Evolutionary conservation across 1,140 invertebrate species (phyloP).

Genomic region (Drosophila pseudoobscura): DNA sequence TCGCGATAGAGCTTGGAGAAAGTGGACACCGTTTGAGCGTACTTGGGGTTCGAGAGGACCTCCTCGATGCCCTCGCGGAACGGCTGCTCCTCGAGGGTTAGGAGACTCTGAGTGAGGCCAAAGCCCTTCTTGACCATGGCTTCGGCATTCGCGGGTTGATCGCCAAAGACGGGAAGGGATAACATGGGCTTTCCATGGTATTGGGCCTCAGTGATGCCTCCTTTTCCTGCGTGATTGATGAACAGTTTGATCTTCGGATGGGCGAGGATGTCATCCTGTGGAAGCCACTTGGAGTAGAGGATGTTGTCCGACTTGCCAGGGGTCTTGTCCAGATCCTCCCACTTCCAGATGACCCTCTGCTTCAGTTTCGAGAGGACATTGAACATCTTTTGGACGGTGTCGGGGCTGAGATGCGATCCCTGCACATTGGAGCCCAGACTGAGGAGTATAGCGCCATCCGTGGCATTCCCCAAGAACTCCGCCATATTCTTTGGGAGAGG

Average conservation of each 20-base stretch:
- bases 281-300: constrained; percentile 85
- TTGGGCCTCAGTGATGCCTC: constrained; percentile 84
- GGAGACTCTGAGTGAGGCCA: constrained; percentile 63
- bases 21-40: constrained; percentile 27
- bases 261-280: constrained; percentile 85
- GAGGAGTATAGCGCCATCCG: constrained; percentile 84
- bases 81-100: constrained; percentile 84
- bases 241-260: constrained; percentile 87
- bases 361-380: constrained; percentile 83
- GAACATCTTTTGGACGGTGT: constrained; percentile 82
- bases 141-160: constrained; percentile 64
- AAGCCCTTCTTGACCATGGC: constrained; percentile 45
- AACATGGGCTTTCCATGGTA: constrained; percentile 84
- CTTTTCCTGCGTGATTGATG: constrained; percentile 88
- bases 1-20: constrained; percentile 68
- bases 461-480: constrained; percentile 49
- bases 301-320: constrained; percentile 85
- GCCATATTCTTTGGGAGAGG: constrained; percentile 57
- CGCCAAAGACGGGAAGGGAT: constrained; percentile 83
- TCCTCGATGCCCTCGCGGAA: constrained; percentile 54
- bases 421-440: constrained; percentile 85
- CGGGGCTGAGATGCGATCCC: constrained; percentile 75
- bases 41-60: constrained; percentile 61
- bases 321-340: constrained; percentile 61
- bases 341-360: constrained; percentile 85